phyloP scores from a whole-genome alignment of 2,113 vertebrate species.

The Eidolon helvum region DNA sequence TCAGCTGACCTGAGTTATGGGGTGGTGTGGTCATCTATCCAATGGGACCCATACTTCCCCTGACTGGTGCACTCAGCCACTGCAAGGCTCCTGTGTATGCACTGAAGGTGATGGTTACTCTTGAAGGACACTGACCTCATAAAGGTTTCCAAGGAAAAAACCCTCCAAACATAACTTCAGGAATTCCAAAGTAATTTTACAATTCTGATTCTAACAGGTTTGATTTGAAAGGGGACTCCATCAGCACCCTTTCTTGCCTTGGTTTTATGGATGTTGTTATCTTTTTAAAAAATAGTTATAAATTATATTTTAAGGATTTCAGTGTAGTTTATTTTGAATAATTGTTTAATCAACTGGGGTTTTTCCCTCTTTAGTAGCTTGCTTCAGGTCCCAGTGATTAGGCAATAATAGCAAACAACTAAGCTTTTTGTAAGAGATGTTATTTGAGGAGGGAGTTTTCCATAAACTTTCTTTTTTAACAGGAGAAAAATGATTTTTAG shows the following conservation, averaged over 20 bases:
- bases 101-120: neutral
- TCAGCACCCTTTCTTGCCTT: neutral
- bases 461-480: neutral
- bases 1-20: neutral
- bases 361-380: neutral
- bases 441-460: neutral
- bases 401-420: neutral
- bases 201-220: neutral
- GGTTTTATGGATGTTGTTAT: neutral
- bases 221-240: neutral
- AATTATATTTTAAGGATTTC: neutral
- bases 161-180: neutral
- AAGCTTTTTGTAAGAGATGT: neutral
- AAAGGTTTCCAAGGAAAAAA: neutral
- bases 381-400: neutral
- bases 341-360: neutral
- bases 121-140: neutral
- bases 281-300: neutral
- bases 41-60: neutral
- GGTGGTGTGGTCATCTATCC: neutral
- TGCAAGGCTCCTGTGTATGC: neutral
- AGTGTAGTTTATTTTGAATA: constrained; percentile 24
- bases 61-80: neutral
- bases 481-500: constrained; percentile 24
- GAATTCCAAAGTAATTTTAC: constrained; percentile 28